Percentiles rank a stretch among this genome's conserved stretches.
phyloP scores from a whole-genome alignment of 2,113 vertebrate species.

The Empidonax alnorum region DNA sequence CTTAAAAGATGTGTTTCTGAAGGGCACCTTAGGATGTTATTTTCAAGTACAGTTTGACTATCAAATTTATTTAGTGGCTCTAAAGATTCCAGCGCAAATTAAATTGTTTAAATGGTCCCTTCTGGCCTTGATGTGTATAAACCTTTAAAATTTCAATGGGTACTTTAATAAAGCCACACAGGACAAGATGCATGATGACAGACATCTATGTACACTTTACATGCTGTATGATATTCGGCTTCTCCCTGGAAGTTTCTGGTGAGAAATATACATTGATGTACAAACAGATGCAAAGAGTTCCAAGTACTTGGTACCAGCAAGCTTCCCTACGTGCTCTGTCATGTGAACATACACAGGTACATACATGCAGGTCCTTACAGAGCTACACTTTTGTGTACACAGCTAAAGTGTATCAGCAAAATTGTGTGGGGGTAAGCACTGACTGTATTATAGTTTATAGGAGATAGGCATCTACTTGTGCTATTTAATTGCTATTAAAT shows the following conservation, averaged over 20 bases:
- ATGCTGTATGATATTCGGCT: neutral
- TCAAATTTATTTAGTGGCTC: neutral
- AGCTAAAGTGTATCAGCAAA: neutral
- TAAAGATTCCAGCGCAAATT: slow-evolving; percentile 1
- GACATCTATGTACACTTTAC: neutral
- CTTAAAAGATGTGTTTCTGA: neutral
- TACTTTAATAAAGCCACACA: neutral
- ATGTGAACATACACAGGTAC: neutral
- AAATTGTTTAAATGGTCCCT: neutral
- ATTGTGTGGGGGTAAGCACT: neutral
- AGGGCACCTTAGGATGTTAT: neutral
- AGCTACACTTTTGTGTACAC: neutral
- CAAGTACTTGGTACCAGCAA: neutral
- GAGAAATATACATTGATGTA: neutral
- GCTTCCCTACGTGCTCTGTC: neutral
- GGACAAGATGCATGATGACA: neutral
- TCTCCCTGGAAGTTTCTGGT: neutral
- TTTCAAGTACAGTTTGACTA: neutral
- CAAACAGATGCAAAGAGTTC: neutral
- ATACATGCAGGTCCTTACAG: too few species aligned
- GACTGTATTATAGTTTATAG: neutral
- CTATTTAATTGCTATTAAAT: neutral
- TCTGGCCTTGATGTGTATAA: neutral
- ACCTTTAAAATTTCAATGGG: neutral
- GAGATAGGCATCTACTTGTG: neutral